Percentiles rank a stretch among this genome's conserved stretches.
phyloP scores from a whole-genome alignment of 2,888 invertebrate species.

The Hanleya hanleyi region DNA sequence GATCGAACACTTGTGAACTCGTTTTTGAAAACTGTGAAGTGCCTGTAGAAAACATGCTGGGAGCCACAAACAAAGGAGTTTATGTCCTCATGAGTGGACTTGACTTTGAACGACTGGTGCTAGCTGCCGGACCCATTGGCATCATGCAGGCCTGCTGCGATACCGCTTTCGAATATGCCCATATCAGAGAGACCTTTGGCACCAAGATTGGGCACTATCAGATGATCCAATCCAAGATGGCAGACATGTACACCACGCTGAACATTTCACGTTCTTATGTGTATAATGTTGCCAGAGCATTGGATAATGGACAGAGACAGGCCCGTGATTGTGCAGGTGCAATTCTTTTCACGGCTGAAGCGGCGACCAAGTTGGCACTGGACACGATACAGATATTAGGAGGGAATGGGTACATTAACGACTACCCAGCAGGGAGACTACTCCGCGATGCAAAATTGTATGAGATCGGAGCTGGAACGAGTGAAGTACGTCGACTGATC shows the following conservation, averaged over 20 bases:
- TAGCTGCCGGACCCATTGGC: constrained; percentile 94
- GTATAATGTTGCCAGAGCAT: constrained; percentile 90
- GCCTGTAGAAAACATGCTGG: constrained; percentile 86
- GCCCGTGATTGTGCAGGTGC: constrained; percentile 92
- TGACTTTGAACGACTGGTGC: constrained; percentile 91
- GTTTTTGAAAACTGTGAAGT: constrained; percentile 97
- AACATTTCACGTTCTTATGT: constrained; percentile 91
- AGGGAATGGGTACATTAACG: constrained; percentile 99
- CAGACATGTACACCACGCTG: constrained; percentile 93
- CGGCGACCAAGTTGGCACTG: constrained; percentile 89
- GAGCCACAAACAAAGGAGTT: constrained; percentile 86
- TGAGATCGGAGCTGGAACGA: constrained; percentile 99
- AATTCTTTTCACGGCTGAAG: constrained; percentile 92
- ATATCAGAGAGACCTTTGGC: constrained; percentile 94
- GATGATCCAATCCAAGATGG: constrained; percentile 85
- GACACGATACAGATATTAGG: constrained; percentile 96
- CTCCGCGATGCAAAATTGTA: constrained; percentile 97
- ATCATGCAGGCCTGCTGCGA: constrained; percentile 97
- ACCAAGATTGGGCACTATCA: constrained; percentile 94
- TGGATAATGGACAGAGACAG: constrained; percentile 82
- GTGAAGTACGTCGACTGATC: constrained; percentile 93
- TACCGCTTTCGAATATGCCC: constrained; percentile 94
- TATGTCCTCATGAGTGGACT: constrained; percentile 98
- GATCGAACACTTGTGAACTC: constrained; percentile 95
- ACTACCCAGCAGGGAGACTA: constrained; percentile 94